These are phyloP conservation scores for Paralvinella palmiformis DNA, from an alignment of 1,140 invertebrate genomes.

Conservation along the genomic window DNA sequence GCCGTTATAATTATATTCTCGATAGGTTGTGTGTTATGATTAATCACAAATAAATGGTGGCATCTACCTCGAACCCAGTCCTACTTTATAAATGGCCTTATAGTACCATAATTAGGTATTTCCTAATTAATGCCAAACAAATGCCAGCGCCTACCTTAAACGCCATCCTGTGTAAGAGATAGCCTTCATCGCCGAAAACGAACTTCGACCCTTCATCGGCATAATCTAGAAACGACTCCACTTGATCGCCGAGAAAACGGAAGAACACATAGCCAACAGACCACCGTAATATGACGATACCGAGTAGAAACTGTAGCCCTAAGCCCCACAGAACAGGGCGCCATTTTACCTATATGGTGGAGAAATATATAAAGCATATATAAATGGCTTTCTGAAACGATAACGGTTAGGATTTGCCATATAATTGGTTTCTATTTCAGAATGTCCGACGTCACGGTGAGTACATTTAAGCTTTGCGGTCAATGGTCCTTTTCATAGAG, in stretches of 20 bases:
- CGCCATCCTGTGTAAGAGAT: slow-evolving; percentile 51
- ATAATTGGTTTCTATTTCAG: neutral
- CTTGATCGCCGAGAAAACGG: slow-evolving; percentile 64
- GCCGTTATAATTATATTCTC: too few species aligned
- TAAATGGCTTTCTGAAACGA: neutral
- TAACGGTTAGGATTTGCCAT: neutral
- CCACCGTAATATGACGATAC: slow-evolving; percentile 78
- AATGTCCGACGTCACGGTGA: neutral
- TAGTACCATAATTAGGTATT: too few species aligned
- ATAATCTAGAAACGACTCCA: slow-evolving; percentile 68
- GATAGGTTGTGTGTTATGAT: too few species aligned
- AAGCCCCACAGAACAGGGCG: slow-evolving; percentile 66
- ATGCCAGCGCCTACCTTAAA: slow-evolving; percentile 64
- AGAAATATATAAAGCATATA: too few species aligned
- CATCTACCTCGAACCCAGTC: too few species aligned
- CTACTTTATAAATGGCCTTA: too few species aligned
- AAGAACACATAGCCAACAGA: slow-evolving; percentile 66
- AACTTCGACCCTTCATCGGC: slow-evolving; percentile 70
- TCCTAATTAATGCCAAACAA: too few species aligned
- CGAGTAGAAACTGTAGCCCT: slow-evolving; percentile 75
- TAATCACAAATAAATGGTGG: too few species aligned
- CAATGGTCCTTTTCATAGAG: neutral
- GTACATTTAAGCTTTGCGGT: neutral
- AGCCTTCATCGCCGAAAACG: slow-evolving; percentile 71
- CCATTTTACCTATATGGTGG: slow-evolving; percentile 19